phyloP scores from a whole-genome alignment of 1,140 invertebrate genomes.

The Diuraphis noxia region DNA sequence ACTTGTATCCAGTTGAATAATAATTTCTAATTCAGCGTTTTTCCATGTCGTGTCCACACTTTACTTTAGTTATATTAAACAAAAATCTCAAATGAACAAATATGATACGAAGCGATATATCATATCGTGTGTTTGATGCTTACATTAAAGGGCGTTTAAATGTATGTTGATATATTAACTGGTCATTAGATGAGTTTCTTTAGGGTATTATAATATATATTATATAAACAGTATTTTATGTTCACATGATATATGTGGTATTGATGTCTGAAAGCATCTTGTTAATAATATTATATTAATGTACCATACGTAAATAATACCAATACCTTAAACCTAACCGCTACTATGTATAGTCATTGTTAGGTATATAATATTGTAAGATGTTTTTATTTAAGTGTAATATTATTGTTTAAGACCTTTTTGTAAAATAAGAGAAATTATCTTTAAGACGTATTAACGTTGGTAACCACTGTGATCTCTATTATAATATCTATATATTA shows the following conservation, averaged over 20 bases:
- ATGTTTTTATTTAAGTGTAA: constrained; percentile 48
- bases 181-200: constrained; percentile 30
- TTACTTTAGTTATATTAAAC: constrained; percentile 9
- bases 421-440: constrained; percentile 13
- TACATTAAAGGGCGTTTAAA: not conserved
- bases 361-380: constrained; percentile 34
- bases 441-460: constrained; percentile 33
- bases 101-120: not conserved
- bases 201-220: constrained; percentile 22
- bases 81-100: not conserved
- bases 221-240: not conserved
- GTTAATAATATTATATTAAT: constrained; percentile 32
- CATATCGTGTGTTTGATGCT: not conserved
- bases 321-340: constrained; percentile 26
- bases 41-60: not conserved
- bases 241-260: not conserved
- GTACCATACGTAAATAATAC: constrained; percentile 20
- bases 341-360: constrained; percentile 48
- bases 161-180: not conserved
- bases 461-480: constrained; percentile 53
- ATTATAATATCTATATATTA: constrained; percentile 32
- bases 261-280: constrained; percentile 4
- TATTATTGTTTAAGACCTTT: constrained; percentile 32
- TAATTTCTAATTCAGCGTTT: constrained; percentile 3
- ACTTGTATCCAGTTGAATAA: constrained; percentile 11